A percentile compares a stretch with the other conserved stretches of the same genome.
Conservation (phyloP, 2,888 invertebrate genomes). For the Latheticus oryzae region DNA sequence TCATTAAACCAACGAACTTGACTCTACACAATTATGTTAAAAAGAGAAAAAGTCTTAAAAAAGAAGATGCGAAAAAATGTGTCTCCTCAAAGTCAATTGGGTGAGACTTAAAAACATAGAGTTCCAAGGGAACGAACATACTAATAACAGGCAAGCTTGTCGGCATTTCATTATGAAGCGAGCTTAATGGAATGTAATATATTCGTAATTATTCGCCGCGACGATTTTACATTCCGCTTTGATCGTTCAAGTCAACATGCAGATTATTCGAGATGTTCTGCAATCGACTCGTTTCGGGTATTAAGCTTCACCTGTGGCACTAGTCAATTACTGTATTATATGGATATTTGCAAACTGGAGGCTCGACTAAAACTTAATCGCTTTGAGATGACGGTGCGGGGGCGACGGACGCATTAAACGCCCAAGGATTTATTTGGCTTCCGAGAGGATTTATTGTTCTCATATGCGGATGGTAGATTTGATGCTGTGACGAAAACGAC, state of each 20-base stretch:
- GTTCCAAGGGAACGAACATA: conserved; percentile 26
- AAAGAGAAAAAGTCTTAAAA: conserved; percentile 26
- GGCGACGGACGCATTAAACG: conserved; percentile 3
- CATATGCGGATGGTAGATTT: conserved; percentile 5
- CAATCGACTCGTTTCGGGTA: conserved; percentile 35
- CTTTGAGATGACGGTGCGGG: conserved; percentile 12
- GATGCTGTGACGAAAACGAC: neutral
- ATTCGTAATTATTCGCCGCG: conserved; percentile 54
- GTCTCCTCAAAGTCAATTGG: conserved; percentile 33
- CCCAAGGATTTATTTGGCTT: neutral
- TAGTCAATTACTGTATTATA: conserved; percentile 43
- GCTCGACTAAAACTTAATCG: conserved; percentile 19
- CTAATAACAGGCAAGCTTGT: conserved; percentile 50
- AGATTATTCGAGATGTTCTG: conserved; percentile 43
- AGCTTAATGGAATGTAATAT: conserved; percentile 56
- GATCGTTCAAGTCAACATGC: conserved; percentile 51
- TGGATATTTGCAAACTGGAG: conserved; percentile 22
- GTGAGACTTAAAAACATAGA: conserved; percentile 23
- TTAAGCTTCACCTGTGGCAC: conserved; percentile 44
- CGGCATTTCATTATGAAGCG: conserved; percentile 51
- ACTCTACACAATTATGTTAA: conserved; percentile 19
- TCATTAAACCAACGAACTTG: conserved; percentile 13
- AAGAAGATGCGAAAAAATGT: too few relatives aligned
- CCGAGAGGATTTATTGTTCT: conserved; percentile 11
- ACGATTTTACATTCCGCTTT: conserved; percentile 51